Conservation (phyloP, 2,797 vertebrate genomes). For the Philypnodon macrostomus region DNA sequence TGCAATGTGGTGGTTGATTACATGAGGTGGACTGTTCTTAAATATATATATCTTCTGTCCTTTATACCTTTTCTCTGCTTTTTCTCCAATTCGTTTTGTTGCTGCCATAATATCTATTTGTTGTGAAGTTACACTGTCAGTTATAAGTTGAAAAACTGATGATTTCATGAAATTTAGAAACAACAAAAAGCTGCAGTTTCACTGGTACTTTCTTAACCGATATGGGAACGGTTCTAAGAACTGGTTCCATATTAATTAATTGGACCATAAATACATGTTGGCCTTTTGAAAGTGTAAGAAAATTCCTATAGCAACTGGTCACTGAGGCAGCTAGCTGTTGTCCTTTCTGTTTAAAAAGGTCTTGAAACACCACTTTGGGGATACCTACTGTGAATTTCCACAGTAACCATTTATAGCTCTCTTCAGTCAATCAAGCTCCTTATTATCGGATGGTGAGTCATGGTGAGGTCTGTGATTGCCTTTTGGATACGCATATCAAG, state of each 20-base stretch:
- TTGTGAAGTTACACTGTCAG: too few relatives aligned
- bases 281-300: slow-evolving; percentile 39
- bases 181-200: not conserved
- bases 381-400: slow-evolving; percentile 37
- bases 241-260: slow-evolving; percentile 29
- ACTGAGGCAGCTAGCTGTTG: slow-evolving; percentile 6
- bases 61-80: slow-evolving; percentile 27
- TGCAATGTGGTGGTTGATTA: slow-evolving; percentile 56
- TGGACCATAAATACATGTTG: slow-evolving; percentile 24
- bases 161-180: too few relatives aligned
- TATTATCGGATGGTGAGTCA: slow-evolving; percentile 46
- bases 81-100: slow-evolving; percentile 21
- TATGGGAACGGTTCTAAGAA: slow-evolving; percentile 7
- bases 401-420: slow-evolving; percentile 29
- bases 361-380: slow-evolving; percentile 32
- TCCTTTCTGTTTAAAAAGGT: slow-evolving; percentile 29
- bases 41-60: slow-evolving; percentile 19
- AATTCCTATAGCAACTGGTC: slow-evolving; percentile 36
- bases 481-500: slow-evolving; percentile 40
- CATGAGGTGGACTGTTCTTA: slow-evolving; percentile 24
- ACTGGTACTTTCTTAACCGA: not conserved
- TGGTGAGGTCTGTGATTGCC: slow-evolving; percentile 30
- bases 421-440: slow-evolving; percentile 12
- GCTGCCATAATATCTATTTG: slow-evolving; percentile 21
- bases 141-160: not conserved